These are phyloP conservation scores for Agrotis exclamationis DNA, from an alignment of 2,888 invertebrate genomes.

Conservation along the genomic window DNA sequence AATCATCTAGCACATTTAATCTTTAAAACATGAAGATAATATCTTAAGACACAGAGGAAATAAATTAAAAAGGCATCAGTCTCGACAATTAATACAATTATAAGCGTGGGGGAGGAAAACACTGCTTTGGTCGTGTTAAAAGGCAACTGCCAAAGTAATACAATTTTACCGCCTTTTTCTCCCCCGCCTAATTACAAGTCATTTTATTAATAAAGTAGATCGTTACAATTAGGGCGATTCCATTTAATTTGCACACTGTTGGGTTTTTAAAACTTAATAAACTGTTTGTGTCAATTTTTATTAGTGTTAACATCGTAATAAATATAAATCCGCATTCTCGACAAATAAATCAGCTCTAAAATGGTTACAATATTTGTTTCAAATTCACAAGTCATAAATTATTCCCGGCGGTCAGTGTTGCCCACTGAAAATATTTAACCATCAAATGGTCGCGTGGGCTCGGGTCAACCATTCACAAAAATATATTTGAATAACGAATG, in stretches of 20 bases:
- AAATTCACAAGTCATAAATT: constrained; percentile 87
- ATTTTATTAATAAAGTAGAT: constrained; percentile 88
- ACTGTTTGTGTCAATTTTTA: constrained; percentile 20
- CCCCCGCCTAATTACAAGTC: constrained; percentile 88
- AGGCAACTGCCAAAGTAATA: constrained; percentile 79
- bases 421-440: constrained; percentile 90
- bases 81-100: constrained; percentile 88
- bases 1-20: constrained; percentile 54
- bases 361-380: constrained; percentile 68
- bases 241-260: constrained; percentile 63
- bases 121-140: constrained; percentile 84
- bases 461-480: constrained; percentile 89
- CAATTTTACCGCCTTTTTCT: constrained; percentile 88
- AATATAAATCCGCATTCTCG: background rate
- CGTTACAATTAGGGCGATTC: constrained; percentile 84
- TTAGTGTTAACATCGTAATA: constrained; percentile 34
- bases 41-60: constrained; percentile 59
- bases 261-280: constrained; percentile 34
- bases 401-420: constrained; percentile 79
- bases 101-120: constrained; percentile 84
- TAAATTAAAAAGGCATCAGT: constrained; percentile 81
- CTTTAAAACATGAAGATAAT: constrained; percentile 63
- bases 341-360: constrained; percentile 63
- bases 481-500: constrained; percentile 90
- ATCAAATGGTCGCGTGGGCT: constrained; percentile 89